phyloP scores from a whole-genome alignment of 2,113 vertebrate genomes.

The Ovibos moschatus region DNA sequence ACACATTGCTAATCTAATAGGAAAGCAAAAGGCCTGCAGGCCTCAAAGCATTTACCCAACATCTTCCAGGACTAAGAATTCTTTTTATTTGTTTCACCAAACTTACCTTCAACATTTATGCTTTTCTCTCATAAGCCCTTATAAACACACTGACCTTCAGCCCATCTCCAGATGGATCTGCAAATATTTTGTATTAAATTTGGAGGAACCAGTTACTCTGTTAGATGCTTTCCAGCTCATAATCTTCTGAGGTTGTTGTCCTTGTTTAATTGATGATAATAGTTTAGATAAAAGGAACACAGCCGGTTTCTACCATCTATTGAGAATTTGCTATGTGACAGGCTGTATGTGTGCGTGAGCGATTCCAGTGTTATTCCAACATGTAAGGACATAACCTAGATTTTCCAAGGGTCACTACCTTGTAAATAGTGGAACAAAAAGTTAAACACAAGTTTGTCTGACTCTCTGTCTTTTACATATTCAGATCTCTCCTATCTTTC shows the following conservation, averaged over 20 bases:
- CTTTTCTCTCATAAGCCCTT: background rate
- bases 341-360: background rate
- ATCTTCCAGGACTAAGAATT: background rate
- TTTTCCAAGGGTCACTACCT: background rate
- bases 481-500: background rate
- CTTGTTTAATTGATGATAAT: background rate
- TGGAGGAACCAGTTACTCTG: background rate
- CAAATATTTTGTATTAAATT: background rate
- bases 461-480: background rate
- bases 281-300: background rate
- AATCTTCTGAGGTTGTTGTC: background rate
- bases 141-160: background rate
- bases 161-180: background rate
- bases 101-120: background rate
- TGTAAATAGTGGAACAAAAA: background rate
- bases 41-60: background rate
- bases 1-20: constrained; percentile 8
- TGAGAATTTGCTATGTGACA: background rate
- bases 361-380: background rate
- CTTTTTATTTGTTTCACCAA: background rate
- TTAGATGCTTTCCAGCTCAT: background rate
- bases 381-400: background rate
- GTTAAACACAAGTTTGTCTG: background rate
- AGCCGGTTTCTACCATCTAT: background rate
- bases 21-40: background rate